Evolutionary conservation across 2,797 vertebrate species (phyloP).

Genomic region (Pristis pectinata): DNA sequence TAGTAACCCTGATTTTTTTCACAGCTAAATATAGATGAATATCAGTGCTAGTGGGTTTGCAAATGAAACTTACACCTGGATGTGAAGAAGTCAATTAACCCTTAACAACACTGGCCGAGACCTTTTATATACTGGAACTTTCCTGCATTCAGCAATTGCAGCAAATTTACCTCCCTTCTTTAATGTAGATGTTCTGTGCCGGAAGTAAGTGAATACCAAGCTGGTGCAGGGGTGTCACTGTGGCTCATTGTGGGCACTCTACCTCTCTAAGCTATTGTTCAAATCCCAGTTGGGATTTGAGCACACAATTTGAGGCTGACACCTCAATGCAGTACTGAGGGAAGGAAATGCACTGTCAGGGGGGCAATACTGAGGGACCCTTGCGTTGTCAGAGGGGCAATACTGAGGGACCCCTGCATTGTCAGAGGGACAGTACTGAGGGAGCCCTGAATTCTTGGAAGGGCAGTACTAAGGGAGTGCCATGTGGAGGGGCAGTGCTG

Average conservation of each 20-base stretch:
- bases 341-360: too few species aligned
- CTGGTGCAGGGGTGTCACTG: background rate
- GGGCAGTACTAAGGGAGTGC: too few species aligned
- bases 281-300: too few species aligned
- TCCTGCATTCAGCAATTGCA: background rate
- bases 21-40: conserved; percentile 29
- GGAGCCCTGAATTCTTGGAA: too few species aligned
- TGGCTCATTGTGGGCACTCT: background rate
- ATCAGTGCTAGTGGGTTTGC: background rate
- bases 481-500: too few species aligned
- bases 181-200: background rate
- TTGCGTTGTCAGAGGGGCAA: too few species aligned
- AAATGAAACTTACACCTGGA: background rate
- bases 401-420: too few species aligned
- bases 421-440: too few species aligned
- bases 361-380: too few species aligned
- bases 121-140: too few species aligned
- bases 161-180: background rate
- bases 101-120: background rate
- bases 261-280: background rate
- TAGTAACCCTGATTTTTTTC: background rate
- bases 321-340: too few species aligned
- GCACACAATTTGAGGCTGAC: too few species aligned
- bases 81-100: background rate
- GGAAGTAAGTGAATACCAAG: background rate